Percentiles rank a stretch among this genome's conserved stretches.
Conservation (phyloP, 2,113 vertebrate genomes). For the Leuciscus idus region DNA sequence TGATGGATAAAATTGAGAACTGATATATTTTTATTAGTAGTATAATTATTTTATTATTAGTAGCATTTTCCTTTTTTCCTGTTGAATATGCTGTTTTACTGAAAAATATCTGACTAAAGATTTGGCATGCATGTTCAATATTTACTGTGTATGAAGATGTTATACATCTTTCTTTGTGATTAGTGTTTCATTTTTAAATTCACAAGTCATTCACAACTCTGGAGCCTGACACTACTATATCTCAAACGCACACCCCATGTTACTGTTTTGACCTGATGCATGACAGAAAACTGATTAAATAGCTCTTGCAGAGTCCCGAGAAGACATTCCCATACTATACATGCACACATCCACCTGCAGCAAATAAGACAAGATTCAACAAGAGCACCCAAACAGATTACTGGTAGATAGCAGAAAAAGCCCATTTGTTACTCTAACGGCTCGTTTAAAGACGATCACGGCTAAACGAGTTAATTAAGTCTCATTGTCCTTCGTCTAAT, state of each 20-base stretch:
- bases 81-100: not conserved
- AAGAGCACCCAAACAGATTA: constrained; percentile 30
- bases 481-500: constrained; percentile 63
- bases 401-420: constrained; percentile 39
- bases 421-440: constrained; percentile 53
- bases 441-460: constrained; percentile 44
- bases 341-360: constrained; percentile 24
- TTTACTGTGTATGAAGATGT: not conserved
- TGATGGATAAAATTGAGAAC: not conserved
- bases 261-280: not conserved
- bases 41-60: too few relatives aligned
- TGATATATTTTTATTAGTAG: too few relatives aligned
- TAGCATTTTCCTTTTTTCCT: too few relatives aligned
- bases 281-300: not conserved
- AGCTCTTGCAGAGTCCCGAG: not conserved
- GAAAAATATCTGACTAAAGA: not conserved
- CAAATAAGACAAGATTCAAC: constrained; percentile 16
- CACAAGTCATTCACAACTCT: not conserved
- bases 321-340: not conserved
- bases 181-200: not conserved
- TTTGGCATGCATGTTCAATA: not conserved
- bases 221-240: not conserved
- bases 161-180: not conserved
- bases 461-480: constrained; percentile 64
- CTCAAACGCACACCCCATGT: not conserved